Evolutionary conservation across 2,113 vertebrate species (phyloP).

Genomic region (Ifrita kowaldi): DNA sequence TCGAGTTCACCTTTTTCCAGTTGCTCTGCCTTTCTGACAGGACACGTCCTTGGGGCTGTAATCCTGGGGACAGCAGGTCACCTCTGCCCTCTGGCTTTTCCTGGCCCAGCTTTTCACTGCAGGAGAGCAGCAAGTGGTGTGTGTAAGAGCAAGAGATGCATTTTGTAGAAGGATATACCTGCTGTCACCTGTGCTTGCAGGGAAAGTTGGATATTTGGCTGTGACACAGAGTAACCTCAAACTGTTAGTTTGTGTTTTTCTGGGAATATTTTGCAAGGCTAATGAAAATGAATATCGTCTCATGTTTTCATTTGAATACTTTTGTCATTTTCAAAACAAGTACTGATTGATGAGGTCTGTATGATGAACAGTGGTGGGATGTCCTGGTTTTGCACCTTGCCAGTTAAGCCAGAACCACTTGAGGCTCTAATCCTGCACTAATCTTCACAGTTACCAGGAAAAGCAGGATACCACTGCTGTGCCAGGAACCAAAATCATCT

Average conservation of each 20-base stretch:
- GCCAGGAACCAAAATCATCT: background rate
- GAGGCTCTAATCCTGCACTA: background rate
- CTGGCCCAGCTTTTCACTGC: background rate
- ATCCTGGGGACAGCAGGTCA: background rate
- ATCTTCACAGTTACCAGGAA: background rate
- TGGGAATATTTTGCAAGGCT: background rate
- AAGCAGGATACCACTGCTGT: background rate
- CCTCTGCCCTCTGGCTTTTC: background rate
- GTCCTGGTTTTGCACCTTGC: background rate
- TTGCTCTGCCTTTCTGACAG: background rate
- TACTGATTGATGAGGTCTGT: background rate
- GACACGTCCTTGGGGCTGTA: background rate
- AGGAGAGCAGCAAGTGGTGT: background rate
- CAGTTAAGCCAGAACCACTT: background rate
- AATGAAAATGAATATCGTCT: background rate
- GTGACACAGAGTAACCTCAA: background rate
- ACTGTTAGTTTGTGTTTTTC: background rate
- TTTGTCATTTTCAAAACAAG: background rate
- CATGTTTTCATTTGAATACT: background rate
- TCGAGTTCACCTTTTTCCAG: background rate
- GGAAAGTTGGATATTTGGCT: background rate
- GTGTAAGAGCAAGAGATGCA: background rate
- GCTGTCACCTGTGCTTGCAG: background rate
- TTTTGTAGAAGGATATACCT: background rate
- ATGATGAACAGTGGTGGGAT: background rate